A percentile compares a stretch with the other conserved stretches of the same genome.
Evolutionary conservation across 2,797 vertebrate species (phyloP).

Genomic region (Selene dorsalis): DNA sequence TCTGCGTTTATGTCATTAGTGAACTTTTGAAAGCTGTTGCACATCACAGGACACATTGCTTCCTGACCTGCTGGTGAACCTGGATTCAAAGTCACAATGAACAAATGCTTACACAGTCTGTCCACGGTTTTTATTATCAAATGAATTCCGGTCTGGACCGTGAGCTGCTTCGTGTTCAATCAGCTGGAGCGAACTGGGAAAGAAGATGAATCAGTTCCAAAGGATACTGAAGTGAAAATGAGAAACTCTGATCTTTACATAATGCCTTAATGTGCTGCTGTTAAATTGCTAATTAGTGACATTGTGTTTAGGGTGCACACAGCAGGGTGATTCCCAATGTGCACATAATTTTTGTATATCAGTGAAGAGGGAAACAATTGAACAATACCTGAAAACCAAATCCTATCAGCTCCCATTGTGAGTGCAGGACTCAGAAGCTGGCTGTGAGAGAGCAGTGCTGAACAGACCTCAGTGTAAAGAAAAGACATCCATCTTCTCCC

Average conservation of each 20-base stretch:
- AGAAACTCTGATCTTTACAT: slow-evolving; percentile 56
- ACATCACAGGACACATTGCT: slow-evolving; percentile 1
- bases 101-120: slow-evolving; percentile 32
- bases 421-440: slow-evolving; percentile 33
- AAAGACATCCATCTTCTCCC: slow-evolving; percentile 52
- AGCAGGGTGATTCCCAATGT: slow-evolving; percentile 24
- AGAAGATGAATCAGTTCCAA: slow-evolving; percentile 52
- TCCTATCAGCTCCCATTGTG: slow-evolving; percentile 44
- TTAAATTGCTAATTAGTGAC: slow-evolving; percentile 57
- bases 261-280: slow-evolving; percentile 29
- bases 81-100: slow-evolving; percentile 20
- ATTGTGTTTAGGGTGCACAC: slow-evolving; percentile 34
- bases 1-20: slow-evolving; percentile 32
- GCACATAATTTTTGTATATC: slow-evolving; percentile 19
- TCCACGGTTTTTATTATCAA: slow-evolving; percentile 22
- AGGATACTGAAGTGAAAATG: slow-evolving; percentile 53
- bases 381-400: slow-evolving; percentile 48
- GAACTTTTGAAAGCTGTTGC: slow-evolving; percentile 27
- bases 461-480: slow-evolving; percentile 34
- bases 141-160: slow-evolving; percentile 27
- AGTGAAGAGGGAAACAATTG: slow-evolving; percentile 17
- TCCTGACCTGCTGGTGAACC: slow-evolving; percentile 15
- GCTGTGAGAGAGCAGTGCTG: slow-evolving; percentile 14
- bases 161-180: slow-evolving; percentile 49
- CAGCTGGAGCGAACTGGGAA: slow-evolving; percentile 45